These are phyloP conservation scores for Cassiopea andromeda DNA, from an alignment of 30 jellyfish, hydroid and myxozoan species.

Conservation along the genomic window DNA sequence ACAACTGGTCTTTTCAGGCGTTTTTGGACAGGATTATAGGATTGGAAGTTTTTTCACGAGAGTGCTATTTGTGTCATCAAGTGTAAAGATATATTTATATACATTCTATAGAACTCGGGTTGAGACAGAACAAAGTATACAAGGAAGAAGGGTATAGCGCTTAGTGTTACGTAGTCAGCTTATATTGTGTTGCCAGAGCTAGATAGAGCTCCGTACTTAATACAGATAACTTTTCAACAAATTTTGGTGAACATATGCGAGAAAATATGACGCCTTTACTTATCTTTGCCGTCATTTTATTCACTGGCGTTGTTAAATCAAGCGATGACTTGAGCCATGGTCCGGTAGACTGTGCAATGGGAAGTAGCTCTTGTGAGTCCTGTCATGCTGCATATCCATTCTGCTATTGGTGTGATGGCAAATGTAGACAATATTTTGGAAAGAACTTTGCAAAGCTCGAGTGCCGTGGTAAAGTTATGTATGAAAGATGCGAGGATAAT, in stretches of 20 bases:
- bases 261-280: background rate
- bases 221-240: background rate
- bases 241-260: background rate
- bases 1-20: background rate
- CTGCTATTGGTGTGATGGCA: constrained; percentile 75
- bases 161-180: no score
- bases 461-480: constrained; percentile 44
- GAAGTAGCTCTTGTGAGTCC: constrained; percentile 67
- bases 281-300: background rate
- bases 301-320: background rate
- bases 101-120: no score
- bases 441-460: constrained; percentile 45
- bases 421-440: constrained; percentile 59
- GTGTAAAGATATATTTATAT: no score
- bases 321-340: constrained; percentile 11
- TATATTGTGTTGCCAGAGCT: no score
- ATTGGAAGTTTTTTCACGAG: no score
- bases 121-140: no score
- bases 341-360: constrained; percentile 60
- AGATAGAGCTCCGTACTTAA: background rate
- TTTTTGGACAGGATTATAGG: no score
- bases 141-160: no score
- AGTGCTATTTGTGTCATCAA: no score
- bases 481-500: constrained; percentile 22
- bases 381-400: constrained; percentile 75